Conservation (phyloP, 1,140 invertebrate genomes). For the Grapholita molesta region DNA sequence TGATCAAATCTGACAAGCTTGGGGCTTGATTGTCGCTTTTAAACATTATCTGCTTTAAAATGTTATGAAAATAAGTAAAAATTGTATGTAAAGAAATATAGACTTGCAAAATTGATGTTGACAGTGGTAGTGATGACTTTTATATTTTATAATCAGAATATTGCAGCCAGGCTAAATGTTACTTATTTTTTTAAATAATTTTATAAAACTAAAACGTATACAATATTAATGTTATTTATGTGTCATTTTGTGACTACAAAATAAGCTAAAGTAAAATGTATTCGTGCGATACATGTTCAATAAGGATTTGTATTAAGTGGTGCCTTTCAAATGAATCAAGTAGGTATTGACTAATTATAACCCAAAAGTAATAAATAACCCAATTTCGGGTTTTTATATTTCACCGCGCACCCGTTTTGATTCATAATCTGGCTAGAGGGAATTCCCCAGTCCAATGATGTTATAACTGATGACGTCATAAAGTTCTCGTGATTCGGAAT, state of each 20-base stretch:
- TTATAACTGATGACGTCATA: not conserved
- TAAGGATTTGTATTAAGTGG: too few species aligned
- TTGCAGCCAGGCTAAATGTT: too few species aligned
- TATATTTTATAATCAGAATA: not conserved
- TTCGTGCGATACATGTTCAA: too few species aligned
- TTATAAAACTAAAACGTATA: not conserved
- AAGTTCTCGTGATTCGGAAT: not conserved
- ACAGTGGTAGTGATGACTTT: not conserved
- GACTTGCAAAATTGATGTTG: not conserved
- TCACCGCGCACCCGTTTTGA: too few species aligned
- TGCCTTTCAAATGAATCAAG: too few species aligned
- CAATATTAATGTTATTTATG: too few species aligned
- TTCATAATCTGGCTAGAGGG: not conserved
- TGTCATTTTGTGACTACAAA: too few species aligned
- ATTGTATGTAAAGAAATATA: not conserved
- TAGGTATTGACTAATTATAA: too few species aligned
- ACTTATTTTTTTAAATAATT: too few species aligned
- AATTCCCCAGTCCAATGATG: not conserved
- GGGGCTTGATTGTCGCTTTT: not conserved
- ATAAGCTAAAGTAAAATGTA: too few species aligned
- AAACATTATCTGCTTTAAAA: not conserved
- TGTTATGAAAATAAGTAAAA: slow-evolving; percentile 1
- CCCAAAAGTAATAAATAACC: too few species aligned
- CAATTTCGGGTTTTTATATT: too few species aligned
- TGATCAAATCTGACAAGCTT: slow-evolving; percentile 42